phyloP scores from a whole-genome alignment of 2,888 invertebrate species.

The Ptychoptera contaminata region DNA sequence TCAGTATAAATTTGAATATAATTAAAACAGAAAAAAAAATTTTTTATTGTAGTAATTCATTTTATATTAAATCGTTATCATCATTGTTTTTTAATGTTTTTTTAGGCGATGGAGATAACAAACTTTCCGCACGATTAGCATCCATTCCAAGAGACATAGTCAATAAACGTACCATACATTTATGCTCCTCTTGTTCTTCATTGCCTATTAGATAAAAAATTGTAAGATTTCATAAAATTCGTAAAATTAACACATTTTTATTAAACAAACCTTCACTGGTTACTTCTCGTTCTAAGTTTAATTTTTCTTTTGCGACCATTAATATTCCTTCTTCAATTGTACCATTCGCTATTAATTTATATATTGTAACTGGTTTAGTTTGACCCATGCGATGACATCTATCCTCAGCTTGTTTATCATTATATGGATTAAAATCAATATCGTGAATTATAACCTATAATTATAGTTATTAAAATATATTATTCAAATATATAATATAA shows the following conservation, averaged over 20 bases:
- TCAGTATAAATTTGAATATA: too few species aligned
- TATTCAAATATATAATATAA: background rate
- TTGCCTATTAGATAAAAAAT: slow-evolving; percentile 17
- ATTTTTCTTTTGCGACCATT: slow-evolving; percentile 76
- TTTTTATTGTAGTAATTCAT: too few species aligned
- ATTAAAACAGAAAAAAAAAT: too few species aligned
- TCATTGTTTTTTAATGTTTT: background rate
- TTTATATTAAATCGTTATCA: too few species aligned
- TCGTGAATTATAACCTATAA: slow-evolving; percentile 62
- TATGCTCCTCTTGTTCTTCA: slow-evolving; percentile 58
- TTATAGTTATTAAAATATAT: slow-evolving; percentile 17
- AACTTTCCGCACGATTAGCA: slow-evolving; percentile 16
- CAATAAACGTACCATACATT: slow-evolving; percentile 62
- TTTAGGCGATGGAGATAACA: slow-evolving; percentile 14
- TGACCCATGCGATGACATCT: slow-evolving; percentile 65
- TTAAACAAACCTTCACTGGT: slow-evolving; percentile 39
- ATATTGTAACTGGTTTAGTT: slow-evolving; percentile 68
- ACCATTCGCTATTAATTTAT: slow-evolving; percentile 66
- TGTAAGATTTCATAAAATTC: background rate
- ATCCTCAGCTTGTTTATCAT: slow-evolving; percentile 96
- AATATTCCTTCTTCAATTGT: slow-evolving; percentile 91
- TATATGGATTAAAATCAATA: slow-evolving; percentile 96
- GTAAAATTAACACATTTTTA: background rate
- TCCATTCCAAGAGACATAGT: slow-evolving; percentile 58
- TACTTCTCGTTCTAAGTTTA: slow-evolving; percentile 80